phyloP scores from a whole-genome alignment of 2,113 vertebrate genomes.

The Corvus cornix region DNA sequence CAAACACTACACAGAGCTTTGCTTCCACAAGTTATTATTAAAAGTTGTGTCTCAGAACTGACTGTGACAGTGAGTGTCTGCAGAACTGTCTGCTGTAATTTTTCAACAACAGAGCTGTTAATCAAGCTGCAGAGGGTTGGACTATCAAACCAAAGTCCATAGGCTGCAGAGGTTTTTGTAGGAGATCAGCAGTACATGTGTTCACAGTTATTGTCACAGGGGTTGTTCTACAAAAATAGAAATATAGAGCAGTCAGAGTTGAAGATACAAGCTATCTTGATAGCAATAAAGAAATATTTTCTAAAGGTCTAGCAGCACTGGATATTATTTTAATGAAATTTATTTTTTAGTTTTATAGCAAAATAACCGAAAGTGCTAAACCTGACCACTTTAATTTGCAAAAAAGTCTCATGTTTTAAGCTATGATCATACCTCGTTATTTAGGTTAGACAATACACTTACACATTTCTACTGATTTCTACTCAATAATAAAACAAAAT shows the following conservation, averaged over 20 bases:
- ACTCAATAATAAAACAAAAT: constrained; percentile 57
- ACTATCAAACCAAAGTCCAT: neutral
- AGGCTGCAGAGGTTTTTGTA: neutral
- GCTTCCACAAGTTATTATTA: neutral
- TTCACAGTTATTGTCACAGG: neutral
- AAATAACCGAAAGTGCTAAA: constrained; percentile 77
- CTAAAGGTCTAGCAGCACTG: constrained; percentile 71
- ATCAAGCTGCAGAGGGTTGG: neutral
- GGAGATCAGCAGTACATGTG: neutral
- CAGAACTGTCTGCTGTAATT: neutral
- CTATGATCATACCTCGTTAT: constrained; percentile 50
- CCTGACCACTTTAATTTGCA: constrained; percentile 69
- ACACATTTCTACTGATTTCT: constrained; percentile 57
- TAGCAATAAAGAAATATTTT: neutral
- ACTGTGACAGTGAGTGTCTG: neutral
- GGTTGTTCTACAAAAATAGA: neutral
- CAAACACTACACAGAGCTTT: neutral
- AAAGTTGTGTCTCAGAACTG: neutral
- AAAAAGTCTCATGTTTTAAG: constrained; percentile 9
- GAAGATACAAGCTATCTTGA: neutral
- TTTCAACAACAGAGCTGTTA: neutral
- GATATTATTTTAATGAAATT: constrained; percentile 76
- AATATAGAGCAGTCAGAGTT: neutral
- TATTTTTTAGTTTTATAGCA: constrained; percentile 73
- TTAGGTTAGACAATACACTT: constrained; percentile 57